Conservation (phyloP, 2,113 vertebrate species). For the Mola mola region DNA sequence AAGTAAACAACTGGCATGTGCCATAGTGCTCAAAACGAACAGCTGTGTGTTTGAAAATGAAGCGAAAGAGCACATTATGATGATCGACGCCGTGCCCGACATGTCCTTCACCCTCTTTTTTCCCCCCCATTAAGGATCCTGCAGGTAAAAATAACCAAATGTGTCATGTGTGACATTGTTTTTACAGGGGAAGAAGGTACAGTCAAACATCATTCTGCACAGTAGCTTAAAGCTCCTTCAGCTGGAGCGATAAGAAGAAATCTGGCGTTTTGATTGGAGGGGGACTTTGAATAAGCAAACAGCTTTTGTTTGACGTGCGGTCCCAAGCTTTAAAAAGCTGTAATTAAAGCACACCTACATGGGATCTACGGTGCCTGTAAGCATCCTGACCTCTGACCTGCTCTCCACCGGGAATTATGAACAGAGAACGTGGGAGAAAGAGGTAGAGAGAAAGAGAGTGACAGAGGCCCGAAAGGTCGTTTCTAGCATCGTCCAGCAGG, state of each 20-base stretch:
- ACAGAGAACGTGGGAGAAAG: constrained; percentile 46
- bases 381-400: constrained; percentile 48
- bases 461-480: constrained; percentile 59
- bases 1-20: constrained; percentile 53
- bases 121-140: no score
- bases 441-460: constrained; percentile 37
- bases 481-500: constrained; percentile 80
- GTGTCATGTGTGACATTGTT: background rate
- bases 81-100: background rate
- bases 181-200: no score
- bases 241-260: background rate
- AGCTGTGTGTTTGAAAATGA: constrained; percentile 32
- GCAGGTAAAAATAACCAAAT: no score
- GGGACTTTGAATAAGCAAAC: constrained; percentile 5
- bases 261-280: background rate
- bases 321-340: background rate
- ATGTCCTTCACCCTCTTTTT: constrained; percentile 9
- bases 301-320: constrained; percentile 6
- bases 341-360: constrained; percentile 3
- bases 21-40: constrained; percentile 57
- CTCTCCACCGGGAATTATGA: background rate
- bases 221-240: no score
- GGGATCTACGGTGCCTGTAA: background rate
- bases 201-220: background rate
- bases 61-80: constrained; percentile 15